Percentiles rank a stretch among this genome's conserved stretches.
phyloP scores from a whole-genome alignment of 2,888 invertebrate species.

The Aporophyla nigra region DNA sequence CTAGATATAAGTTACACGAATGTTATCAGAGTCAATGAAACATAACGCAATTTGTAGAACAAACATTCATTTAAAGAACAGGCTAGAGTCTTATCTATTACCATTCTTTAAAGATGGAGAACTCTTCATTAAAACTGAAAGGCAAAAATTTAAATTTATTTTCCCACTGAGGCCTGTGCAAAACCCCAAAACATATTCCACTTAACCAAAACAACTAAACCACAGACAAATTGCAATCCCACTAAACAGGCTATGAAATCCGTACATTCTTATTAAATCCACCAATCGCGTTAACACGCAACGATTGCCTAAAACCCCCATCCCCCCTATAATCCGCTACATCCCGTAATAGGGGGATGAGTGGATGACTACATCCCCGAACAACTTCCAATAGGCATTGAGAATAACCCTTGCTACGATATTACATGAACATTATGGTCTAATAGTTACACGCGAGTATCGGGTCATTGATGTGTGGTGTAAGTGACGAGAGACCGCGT shows the following conservation, averaged over 20 bases:
- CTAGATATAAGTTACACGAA: background rate
- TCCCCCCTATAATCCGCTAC: conserved; percentile 53
- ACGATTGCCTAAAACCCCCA: conserved; percentile 40
- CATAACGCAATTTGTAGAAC: no score
- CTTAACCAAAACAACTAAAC: conserved; percentile 16
- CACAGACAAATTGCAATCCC: conserved; percentile 27
- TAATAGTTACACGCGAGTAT: conserved; percentile 62
- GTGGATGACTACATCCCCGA: conserved; percentile 49
- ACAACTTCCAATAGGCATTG: conserved; percentile 64
- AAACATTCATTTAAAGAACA: no score
- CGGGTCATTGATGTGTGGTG: conserved; percentile 28
- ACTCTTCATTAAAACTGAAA: no score
- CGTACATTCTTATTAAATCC: conserved; percentile 34
- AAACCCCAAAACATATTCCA: background rate
- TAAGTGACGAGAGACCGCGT: conserved; percentile 26
- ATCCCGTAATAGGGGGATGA: conserved; percentile 48
- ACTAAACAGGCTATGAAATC: conserved; percentile 29
- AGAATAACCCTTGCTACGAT: conserved; percentile 53
- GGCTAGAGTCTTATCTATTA: no score
- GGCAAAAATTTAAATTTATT: background rate
- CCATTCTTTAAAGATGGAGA: no score
- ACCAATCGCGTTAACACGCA: conserved; percentile 36
- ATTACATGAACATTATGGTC: conserved; percentile 53
- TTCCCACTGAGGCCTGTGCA: background rate
- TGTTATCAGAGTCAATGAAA: background rate